These are phyloP conservation scores for Anolis carolinensis DNA, from an alignment of 2,113 vertebrate genomes.

Conservation along the genomic window DNA sequence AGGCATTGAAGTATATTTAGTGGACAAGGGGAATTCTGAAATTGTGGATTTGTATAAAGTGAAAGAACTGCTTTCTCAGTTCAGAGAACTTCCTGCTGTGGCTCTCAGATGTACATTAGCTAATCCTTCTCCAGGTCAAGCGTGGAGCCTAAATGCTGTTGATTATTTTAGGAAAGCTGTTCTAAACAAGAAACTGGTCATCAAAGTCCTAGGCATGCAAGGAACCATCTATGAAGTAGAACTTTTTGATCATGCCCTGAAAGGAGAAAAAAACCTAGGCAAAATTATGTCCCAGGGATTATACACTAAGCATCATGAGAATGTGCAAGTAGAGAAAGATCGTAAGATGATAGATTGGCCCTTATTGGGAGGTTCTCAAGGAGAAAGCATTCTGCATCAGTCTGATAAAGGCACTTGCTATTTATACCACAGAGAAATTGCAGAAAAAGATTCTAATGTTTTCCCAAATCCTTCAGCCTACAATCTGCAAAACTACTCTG, in stretches of 20 bases:
- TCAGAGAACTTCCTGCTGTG: constrained; percentile 78
- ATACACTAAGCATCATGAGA: constrained; percentile 72
- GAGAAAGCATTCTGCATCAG: fast-evolving
- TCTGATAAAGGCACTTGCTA: not conserved
- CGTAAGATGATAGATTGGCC: not conserved
- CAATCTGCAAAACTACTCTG: constrained; percentile 40
- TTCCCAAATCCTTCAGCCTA: not conserved
- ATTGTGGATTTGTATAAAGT: constrained; percentile 72
- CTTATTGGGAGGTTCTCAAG: not conserved
- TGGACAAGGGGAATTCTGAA: constrained; percentile 84
- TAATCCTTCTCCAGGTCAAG: constrained; percentile 72
- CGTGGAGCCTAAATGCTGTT: constrained; percentile 80
- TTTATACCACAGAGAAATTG: not conserved
- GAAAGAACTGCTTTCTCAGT: constrained; percentile 77
- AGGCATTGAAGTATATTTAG: constrained; percentile 78
- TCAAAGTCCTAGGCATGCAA: constrained; percentile 72
- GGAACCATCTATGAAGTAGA: constrained; percentile 77
- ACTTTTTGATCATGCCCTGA: constrained; percentile 76
- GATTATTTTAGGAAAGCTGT: constrained; percentile 83
- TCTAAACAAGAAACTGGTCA: constrained; percentile 79
- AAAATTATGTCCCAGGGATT: constrained; percentile 78
- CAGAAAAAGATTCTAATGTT: constrained; percentile 7
- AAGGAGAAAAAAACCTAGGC: constrained; percentile 79
- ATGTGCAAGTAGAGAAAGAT: constrained; percentile 28
- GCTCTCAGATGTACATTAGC: constrained; percentile 84